Percentiles rank a stretch among this genome's conserved stretches.
These are phyloP conservation scores for Onychostruthus taczanowskii DNA, from an alignment of 2,113 vertebrate genomes.

Conservation along the genomic window DNA sequence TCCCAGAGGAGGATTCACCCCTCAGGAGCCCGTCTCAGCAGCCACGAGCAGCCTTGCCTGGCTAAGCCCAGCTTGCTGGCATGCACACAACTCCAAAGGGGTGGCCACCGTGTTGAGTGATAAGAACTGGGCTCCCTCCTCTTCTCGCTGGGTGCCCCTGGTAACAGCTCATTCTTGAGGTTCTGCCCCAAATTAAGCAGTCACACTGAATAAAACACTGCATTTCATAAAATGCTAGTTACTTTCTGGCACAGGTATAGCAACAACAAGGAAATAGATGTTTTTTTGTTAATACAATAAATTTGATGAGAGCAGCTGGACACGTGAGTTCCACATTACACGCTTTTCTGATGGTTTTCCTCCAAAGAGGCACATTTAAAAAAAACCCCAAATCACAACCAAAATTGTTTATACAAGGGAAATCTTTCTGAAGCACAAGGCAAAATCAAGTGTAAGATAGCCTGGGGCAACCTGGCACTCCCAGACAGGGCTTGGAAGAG, in stretches of 20 bases:
- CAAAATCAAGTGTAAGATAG: conserved; percentile 43
- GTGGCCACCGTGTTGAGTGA: accelerated
- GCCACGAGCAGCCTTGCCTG: background rate
- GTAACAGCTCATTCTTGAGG: background rate
- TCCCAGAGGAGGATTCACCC: background rate
- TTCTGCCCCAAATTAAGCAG: background rate
- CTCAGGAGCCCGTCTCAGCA: accelerated
- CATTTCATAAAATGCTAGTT: background rate
- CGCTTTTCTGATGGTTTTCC: background rate
- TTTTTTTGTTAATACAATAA: background rate
- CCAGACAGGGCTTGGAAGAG: conserved; percentile 26
- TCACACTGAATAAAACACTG: background rate
- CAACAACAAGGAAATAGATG: background rate
- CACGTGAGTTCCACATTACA: accelerated
- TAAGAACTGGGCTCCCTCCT: background rate
- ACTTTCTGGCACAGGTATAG: background rate
- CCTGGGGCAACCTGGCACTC: conserved; percentile 8
- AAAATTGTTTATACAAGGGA: conserved; percentile 24
- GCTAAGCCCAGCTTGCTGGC: accelerated
- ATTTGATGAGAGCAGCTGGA: background rate
- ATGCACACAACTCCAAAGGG: background rate
- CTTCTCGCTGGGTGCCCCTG: background rate
- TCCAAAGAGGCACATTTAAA: background rate
- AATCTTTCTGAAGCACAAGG: background rate
- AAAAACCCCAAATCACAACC: background rate